Base-by-base conservation (phyloP, 2,797 vertebrate genomes). In the Spinus olivaceus region DNA sequence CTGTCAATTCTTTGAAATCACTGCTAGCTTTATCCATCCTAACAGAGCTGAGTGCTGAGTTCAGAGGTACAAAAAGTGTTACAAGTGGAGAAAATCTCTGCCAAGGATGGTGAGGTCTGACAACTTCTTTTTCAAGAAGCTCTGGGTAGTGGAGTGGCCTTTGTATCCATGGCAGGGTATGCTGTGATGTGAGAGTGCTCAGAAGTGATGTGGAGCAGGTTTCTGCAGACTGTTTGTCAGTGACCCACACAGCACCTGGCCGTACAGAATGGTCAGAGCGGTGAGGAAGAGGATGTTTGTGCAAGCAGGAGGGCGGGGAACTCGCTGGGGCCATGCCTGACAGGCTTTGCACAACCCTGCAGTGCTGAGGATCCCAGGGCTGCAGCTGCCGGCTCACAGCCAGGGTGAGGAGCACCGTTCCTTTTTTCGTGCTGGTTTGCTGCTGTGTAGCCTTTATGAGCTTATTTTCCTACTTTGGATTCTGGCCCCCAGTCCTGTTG, bases 191-290 rank as follows among this genome's bases (percentile, higher is more conserved):
- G 56, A 23, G 42, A 11, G 82, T 3, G 17, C 37, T 50, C 6
- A 1, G 4, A 14, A 46, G 41, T 19, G 53, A 30, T 61, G 35
- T 28, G 37, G 65, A 64, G 49, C 46, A 60, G 77, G 35, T 84
- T 86, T 79, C 54, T 76, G 33, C 50, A 27, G 88, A 1, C 5
- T 22, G 50, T 64, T 60, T 49, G 33, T 73, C 79, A 30, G 4
- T 77, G 73, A 54, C 13, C 70, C 35, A 2, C 63, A 8, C 18
- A 41, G 30, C 56, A 25, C 69, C 76, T 69, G 81, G 49, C 28
- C 1, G 0, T 25, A 3, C 1, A 0, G 30, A 21, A 3, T 1
- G 3, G 12, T 41, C 50, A 14, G 25, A 32, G 44, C 4, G 16
- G 19, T 47, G 64, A 79, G 74, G 54, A 70, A 1, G 24, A 53